Base-by-base conservation (phyloP, 2,113 vertebrate genomes). In the Cinclus cinclus region DNA sequence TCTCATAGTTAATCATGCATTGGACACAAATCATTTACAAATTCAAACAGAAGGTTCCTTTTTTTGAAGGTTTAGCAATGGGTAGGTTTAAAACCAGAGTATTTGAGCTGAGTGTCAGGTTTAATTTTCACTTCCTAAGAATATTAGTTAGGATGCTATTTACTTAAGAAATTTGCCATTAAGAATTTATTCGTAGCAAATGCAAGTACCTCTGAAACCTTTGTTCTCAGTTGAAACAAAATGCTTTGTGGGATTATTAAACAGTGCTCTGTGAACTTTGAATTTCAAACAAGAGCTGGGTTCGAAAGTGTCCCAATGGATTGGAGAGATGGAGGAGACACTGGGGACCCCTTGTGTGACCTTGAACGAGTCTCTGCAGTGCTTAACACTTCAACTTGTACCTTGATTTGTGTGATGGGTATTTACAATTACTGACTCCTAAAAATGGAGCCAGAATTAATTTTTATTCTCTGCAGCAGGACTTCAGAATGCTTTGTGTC, bases 221-320 rank as follows among this genome's bases (percentile, higher is more conserved):
- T 75, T 91, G 73, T 94, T 86, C 83, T 92, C 44, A 46, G 56
- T 7, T 77, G 73, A 96, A 94, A 87, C 83, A 78, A 78, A 74
- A 56, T n/a, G 15, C 73, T 81, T 59, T 60, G 84, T 67, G 41
- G 60, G 69, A 68, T 78, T 87, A 63, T 87, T 83, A 63, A 90
- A 83, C 5, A 7, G 24, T 58, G 4, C 60, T 62, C 50, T 25
- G 33, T 39, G 67, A 88, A 74, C 92, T 95, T 50, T 78, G 87
- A 39, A 70, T 89, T 87, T 86, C 88, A 86, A 56, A 42, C 14
- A n/a, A 21, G 50, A 63, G 35, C 11, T 77, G 52, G 65, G 59
- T 90, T 93, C 64, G 59, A 5, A 88, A 80, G 71, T 7, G 1
- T 86, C 83, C 41, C 71, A 8, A 0, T 18, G 73, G 83, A 28